Evolutionary conservation across 2,797 vertebrate genomes (phyloP), one percentile per base, ranked within the genome.

Genomic region (Pseudochaenichthys georgianus): DNA sequence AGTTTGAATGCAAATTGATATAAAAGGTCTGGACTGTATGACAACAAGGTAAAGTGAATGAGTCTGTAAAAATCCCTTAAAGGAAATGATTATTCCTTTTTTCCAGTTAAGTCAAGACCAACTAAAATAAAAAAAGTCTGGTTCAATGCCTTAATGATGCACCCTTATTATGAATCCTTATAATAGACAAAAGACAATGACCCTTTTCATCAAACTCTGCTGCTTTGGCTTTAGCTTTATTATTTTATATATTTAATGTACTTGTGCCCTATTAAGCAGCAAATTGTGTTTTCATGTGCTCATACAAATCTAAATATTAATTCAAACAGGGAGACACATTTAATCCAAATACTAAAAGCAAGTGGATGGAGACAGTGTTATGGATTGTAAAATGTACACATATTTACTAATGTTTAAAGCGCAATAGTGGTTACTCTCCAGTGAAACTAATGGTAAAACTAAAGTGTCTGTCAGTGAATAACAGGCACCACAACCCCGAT

Each of bases 211-310:
- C 6, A 58, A 70, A 34, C 19, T 65, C 19, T 51, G 28, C 67
- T 73, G 50, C 50, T 45, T 43, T 43, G 55, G 64, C 66, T 47
- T 31, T 17, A 59, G 58, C 53, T 58, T 34, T 6, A 7, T 21
- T 28, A 28, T 55, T 38, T 46, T 64, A 17, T n/a, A n/a, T 38
- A 6, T 38, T 8, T 38, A 9, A 38, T 43, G 21, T 3, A n/a
- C 34, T 2, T 17, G 13, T 55, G 45, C 5, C 9, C 13, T 13
- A 16, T 15, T 45, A 38, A 65, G 57, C 47, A 54, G 47, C 47
- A 75, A 19, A 78, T 60, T 54, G 12, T 55, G 15, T 41, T 69
- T 70, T 73, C 60, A 51, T 65, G 60, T 62, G 70, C 34, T 65
- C 65, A 47, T 57, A 4, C 10, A 73, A 54, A 65, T 69, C 16